Conservation (phyloP, 2,113 vertebrate species). For the Zosterops borbonicus region DNA sequence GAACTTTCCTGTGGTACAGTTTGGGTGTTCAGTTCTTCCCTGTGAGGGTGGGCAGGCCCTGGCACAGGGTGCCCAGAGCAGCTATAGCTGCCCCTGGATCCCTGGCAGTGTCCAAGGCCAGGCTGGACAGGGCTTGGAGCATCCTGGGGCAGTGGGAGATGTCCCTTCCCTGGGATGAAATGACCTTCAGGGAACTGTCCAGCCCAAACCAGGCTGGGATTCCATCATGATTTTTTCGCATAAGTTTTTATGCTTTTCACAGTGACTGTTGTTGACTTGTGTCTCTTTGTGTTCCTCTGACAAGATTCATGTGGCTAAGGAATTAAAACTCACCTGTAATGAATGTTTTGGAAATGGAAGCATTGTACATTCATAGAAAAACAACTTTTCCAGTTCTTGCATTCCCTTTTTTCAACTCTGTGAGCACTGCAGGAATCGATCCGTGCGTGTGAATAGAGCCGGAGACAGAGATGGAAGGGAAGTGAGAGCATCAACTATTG, state of each 20-base stretch:
- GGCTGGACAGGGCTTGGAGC: neutral
- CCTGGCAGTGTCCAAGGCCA: neutral
- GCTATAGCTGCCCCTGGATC: neutral
- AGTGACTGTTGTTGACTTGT: neutral
- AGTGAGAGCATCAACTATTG: neutral
- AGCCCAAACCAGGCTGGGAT: neutral
- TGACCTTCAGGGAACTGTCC: neutral
- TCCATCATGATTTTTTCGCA: neutral
- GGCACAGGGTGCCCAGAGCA: neutral
- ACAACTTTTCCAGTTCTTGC: neutral
- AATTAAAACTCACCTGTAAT: neutral
- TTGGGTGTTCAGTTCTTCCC: neutral
- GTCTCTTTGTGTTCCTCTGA: neutral
- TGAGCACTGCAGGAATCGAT: neutral
- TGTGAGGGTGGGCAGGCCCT: accelerated
- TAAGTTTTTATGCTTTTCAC: neutral
- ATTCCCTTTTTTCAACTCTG: neutral
- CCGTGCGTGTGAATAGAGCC: accelerated
- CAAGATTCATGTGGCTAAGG: neutral
- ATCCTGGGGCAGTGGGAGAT: accelerated
- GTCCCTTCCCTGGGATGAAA: neutral
- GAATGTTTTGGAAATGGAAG: neutral
- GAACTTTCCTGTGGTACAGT: neutral
- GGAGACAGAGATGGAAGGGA: neutral
- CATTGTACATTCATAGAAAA: neutral